These are phyloP conservation scores for Philopotamus ludificatus DNA, from an alignment of 1,140 invertebrate species.

Conservation along the genomic window DNA sequence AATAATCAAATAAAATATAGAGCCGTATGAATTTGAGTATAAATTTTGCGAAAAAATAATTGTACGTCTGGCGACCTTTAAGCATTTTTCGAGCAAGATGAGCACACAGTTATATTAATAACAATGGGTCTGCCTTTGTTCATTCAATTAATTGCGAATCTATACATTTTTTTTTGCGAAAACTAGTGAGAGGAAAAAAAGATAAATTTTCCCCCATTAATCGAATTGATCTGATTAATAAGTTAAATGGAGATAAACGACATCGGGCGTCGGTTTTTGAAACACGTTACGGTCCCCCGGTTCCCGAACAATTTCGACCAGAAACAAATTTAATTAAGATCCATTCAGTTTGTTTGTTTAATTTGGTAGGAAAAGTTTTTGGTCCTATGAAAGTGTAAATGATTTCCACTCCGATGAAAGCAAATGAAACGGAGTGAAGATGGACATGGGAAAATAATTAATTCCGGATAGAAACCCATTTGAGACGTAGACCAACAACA, in stretches of 20 bases:
- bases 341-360: slow-evolving; percentile 27
- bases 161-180: too few species aligned
- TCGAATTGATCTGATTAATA: slow-evolving; percentile 24
- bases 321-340: slow-evolving; percentile 29
- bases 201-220: too few species aligned
- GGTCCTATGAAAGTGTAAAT: slow-evolving; percentile 21
- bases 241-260: slow-evolving; percentile 25
- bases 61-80: too few species aligned
- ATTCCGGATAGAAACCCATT: slow-evolving; percentile 13
- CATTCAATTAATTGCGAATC: too few species aligned
- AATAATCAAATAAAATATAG: too few species aligned
- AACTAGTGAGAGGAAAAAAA: too few species aligned
- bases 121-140: too few species aligned
- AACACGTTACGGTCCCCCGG: slow-evolving; percentile 13
- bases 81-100: too few species aligned
- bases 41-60: too few species aligned
- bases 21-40: too few species aligned
- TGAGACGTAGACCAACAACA: slow-evolving; percentile 13
- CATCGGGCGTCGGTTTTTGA: slow-evolving; percentile 12
- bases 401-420: slow-evolving; percentile 22
- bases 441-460: slow-evolving; percentile 24
- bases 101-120: too few species aligned
- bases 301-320: slow-evolving; percentile 22
- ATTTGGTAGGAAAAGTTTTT: slow-evolving; percentile 20
- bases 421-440: slow-evolving; percentile 19